Base-by-base conservation (phyloP, 2,113 vertebrate genomes). In the Dromas ardeola region DNA sequence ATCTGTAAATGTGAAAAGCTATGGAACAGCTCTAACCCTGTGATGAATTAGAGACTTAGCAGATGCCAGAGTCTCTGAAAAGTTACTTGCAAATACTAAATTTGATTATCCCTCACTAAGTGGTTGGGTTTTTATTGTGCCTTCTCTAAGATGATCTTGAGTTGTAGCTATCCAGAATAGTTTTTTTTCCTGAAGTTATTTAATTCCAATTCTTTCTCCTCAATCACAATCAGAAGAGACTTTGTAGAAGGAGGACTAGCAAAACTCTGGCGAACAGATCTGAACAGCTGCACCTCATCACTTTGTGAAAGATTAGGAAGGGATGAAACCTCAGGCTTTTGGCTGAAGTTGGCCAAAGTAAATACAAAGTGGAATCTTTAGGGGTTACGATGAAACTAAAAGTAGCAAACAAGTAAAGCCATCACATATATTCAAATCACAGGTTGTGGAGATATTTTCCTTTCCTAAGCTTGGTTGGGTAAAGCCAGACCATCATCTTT, bases 281-380 rank as follows among this genome's bases (percentile, higher is more conserved):
- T 80, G 42, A 92, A 80, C 96, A 95, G 90, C 92, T 96, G 92
- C 56, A 86, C 42, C 29, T 92, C 90, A 83, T 96, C 87, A 73
- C 34, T 91, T n/a, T 27, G 23, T 77, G 76, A 92, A 77, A 83
- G 56, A 90, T 77, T 92, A 92, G 49, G 49, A 86, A 90, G 49
- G 74, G 93, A 80, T 73, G 81, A 95, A 87, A 66, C 40, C 45
- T 93, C 65, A 69, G 74, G 56, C 56, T 88, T 90, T 63, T 69
- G 66, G 49, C 34, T 92, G 43, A 80, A 80, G 30, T 23, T 82
- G 70, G 79, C 94, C 94, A 96, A 92, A 88, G 74, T 82, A 95
- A 96, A 93, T 61, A 90, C 8, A 27, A 53, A 88, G 76, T 58
- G 36, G 63, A 88, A 85, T 77, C 53, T 88, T 88, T 26, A 74